phyloP scores from a whole-genome alignment of 1,140 invertebrate species.

The Trachelipus rathkii region DNA sequence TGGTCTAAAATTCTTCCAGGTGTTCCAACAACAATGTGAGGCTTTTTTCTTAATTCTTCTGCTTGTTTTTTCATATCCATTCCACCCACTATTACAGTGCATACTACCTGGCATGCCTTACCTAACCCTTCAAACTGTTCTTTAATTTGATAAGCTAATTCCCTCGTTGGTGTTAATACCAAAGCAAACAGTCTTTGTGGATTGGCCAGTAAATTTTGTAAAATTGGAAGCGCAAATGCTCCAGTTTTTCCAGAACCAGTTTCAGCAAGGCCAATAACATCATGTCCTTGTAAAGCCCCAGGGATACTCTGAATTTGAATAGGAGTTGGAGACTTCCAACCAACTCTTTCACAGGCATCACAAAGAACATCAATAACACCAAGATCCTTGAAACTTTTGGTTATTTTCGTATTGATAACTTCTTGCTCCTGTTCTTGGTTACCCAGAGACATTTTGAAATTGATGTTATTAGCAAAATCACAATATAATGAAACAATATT shows the following conservation, averaged over 20 bases:
- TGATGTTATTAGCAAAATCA: no score
- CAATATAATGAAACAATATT: no score
- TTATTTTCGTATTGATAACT: no score
- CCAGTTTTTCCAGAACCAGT: conserved; percentile 99
- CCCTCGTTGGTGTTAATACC: conserved; percentile 91
- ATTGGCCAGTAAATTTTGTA: conserved; percentile 82
- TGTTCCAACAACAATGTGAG: conserved; percentile 91
- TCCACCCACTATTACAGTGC: conserved; percentile 76
- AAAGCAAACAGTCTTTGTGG: conserved; percentile 91
- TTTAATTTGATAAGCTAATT: conserved; percentile 73
- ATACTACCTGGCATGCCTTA: conserved; percentile 31
- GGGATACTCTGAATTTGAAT: conserved; percentile 93
- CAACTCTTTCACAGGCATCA: conserved; percentile 83
- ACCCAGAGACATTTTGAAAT: no score
- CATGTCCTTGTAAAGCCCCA: conserved; percentile 73
- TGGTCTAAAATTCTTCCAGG: conserved; percentile 84
- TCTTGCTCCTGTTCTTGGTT: no score
- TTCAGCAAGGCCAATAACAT: conserved; percentile 93
- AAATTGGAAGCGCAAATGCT: conserved; percentile 91
- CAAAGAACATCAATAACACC: conserved; percentile 86
- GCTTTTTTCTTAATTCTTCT: conserved; percentile 74
- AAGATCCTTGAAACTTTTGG: no score
- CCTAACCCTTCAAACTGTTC: conserved; percentile 58
- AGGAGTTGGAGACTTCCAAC: conserved; percentile 89
- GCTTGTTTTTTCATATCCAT: conserved; percentile 90